Evolutionary conservation across 2,113 vertebrate species (phyloP), one percentile per base, ranked within the genome.

Genomic region (Solea solea): DNA sequence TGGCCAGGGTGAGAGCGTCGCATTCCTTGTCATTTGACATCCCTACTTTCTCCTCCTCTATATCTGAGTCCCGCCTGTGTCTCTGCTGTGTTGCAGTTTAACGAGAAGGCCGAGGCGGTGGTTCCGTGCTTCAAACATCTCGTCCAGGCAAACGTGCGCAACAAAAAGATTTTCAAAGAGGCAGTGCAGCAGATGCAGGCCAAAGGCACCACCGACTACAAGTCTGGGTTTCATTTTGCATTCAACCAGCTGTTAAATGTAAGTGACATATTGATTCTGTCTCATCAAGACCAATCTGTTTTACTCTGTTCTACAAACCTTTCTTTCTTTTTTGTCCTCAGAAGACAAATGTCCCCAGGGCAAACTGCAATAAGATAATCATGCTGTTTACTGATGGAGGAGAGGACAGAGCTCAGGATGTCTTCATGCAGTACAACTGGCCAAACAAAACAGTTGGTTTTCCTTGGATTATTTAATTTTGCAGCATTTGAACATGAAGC

Each of bases 281-380:
- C 9, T 55, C 27, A 25, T 16, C 6, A 62, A 34, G 0, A 1
- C 40, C 54, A 48, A 6, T 28, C 14, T 46, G 16, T 67, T 48
- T 61, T 1, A 64, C 6, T 72, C 39, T 44, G 16, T 41, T 51
- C 9, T 63, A 25, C 45, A 7, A 27, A 53, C 13, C 27, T 5
- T 14, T 52, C 4, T 39, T 48, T 8, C 55, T 28, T 65, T 72
- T 82, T 86, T 40, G 65, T 72, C 80, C 85, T 63, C 84, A 80
- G 44, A 94, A 97, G 90, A 97, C 96, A 81, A 97, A 97, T 79
- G 95, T 98, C 82, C 97, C 96, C 0, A 94, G 98, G 46, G 97
- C 97, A 52, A 96, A 98, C 93, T 99, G 98, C 89, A 99, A 99
- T 89, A 99, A 98, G 92, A 97, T 99, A 91, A 99, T 99, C 86